Conservation (phyloP, 2,797 vertebrate species). For the Ataeniobius toweri region DNA sequence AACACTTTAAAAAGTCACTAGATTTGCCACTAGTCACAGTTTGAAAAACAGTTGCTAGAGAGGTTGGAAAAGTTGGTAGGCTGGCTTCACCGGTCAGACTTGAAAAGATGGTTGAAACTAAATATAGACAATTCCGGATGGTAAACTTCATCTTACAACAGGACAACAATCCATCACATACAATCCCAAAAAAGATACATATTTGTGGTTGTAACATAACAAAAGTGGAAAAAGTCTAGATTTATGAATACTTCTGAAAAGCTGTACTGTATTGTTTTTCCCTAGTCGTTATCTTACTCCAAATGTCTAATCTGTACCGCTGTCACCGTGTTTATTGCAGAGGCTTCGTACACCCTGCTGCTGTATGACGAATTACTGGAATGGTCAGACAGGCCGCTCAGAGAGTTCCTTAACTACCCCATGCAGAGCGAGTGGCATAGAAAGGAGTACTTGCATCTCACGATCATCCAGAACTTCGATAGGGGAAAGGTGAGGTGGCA, state of each 20-base stretch:
- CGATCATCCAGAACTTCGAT: conserved; percentile 97
- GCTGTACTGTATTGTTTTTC: neutral
- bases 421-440: conserved; percentile 99
- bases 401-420: conserved; percentile 97
- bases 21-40: neutral
- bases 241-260: neutral
- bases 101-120: neutral
- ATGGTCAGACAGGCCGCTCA: conserved; percentile 93
- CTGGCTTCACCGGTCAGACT: neutral
- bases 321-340: conserved; percentile 68
- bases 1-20: neutral
- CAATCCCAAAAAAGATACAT: neutral
- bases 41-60: neutral
- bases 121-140: neutral
- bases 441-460: conserved; percentile 96
- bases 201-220: no score
- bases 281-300: neutral
- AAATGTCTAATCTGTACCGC: neutral
- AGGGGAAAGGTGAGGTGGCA: conserved; percentile 88
- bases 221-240: neutral
- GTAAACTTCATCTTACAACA: neutral
- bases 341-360: conserved; percentile 95
- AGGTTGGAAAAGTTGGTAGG: neutral
- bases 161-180: neutral
- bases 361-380: conserved; percentile 95